A percentile compares a stretch with the other conserved stretches of the same genome.
Conservation (phyloP, 2,888 invertebrate genomes). For the Pterostichus madidus region DNA sequence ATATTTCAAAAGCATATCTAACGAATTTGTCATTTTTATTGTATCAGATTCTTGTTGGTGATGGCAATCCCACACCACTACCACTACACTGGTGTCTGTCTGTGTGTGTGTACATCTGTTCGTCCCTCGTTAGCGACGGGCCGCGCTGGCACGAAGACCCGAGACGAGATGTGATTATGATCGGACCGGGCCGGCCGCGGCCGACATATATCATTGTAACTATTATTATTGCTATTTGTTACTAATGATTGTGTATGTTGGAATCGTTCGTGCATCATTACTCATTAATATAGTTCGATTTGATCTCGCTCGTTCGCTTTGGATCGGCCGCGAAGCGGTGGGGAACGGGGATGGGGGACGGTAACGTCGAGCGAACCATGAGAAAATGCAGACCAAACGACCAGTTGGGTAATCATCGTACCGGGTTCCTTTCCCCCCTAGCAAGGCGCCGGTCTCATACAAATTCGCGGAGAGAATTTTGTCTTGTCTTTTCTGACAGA, state of each 20-base stretch:
- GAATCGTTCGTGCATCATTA: constrained; percentile 78
- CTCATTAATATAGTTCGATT: constrained; percentile 78
- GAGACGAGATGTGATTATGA: constrained; percentile 39
- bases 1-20: constrained; percentile 59
- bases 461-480: not conserved
- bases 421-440: no score
- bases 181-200: constrained; percentile 60
- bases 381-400: constrained; percentile 40
- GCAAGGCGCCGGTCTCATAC: not conserved
- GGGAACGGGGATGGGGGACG: not conserved
- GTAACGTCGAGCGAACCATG: not conserved
- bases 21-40: constrained; percentile 64
- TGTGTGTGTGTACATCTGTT: not conserved
- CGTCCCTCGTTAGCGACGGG: constrained; percentile 21
- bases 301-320: constrained; percentile 73
- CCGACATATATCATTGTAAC: constrained; percentile 77
- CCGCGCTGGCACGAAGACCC: not conserved
- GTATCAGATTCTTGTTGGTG: constrained; percentile 57
- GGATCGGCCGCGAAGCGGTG: not conserved
- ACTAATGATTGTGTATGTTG: constrained; percentile 78
- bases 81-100: not conserved
- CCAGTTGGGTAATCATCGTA: constrained; percentile 31
- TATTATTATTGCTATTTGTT: constrained; percentile 78
- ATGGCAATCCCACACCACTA: not conserved
- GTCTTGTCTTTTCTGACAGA: no score